Conservation (phyloP, 2,797 vertebrate species). For the Megaceryle alcyon region DNA sequence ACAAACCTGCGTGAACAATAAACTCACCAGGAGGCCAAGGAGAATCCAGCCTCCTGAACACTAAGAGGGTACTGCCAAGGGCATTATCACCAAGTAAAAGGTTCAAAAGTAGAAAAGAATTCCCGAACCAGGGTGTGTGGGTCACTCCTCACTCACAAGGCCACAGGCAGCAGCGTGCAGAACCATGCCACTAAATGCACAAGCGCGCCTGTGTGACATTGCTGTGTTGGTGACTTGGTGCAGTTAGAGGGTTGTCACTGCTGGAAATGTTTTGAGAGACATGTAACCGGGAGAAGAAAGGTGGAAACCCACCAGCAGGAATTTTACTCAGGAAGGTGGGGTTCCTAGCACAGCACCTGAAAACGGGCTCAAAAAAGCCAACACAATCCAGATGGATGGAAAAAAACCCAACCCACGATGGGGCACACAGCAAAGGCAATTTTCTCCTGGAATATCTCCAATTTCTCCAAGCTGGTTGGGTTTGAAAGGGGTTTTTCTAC, state of each 20-base stretch:
- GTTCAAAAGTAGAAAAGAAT: neutral
- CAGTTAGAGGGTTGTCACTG: neutral
- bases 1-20: neutral
- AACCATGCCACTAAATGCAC: neutral
- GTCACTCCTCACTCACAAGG: neutral
- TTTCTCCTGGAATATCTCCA: neutral
- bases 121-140: neutral
- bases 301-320: neutral
- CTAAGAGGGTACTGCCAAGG: neutral
- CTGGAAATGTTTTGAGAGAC: neutral
- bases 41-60: neutral
- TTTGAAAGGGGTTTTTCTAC: conserved; percentile 26
- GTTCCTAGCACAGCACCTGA: neutral
- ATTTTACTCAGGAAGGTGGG: neutral
- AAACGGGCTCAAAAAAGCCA: neutral
- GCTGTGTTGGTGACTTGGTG: accelerated
- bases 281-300: neutral
- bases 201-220: accelerated
- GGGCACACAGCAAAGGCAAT: neutral
- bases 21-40: too few relatives aligned
- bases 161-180: neutral
- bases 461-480: neutral
- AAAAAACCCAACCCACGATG: neutral
- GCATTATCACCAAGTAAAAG: neutral
- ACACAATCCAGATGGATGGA: neutral